Evolutionary conservation across 2,113 vertebrate species (phyloP).

Genomic region (Prietella phreatophila): DNA sequence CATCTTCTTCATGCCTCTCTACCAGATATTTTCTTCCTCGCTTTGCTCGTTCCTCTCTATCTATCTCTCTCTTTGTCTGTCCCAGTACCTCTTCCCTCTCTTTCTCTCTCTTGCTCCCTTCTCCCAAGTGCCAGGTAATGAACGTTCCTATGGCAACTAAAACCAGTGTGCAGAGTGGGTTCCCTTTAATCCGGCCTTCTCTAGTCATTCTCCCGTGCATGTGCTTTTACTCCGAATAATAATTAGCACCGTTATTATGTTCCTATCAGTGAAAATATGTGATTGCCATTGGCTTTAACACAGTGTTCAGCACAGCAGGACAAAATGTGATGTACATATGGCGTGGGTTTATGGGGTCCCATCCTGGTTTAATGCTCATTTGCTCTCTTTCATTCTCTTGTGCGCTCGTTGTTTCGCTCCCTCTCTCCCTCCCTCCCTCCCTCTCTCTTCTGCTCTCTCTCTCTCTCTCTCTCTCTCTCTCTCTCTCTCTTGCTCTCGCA

Average conservation of each 20-base stretch:
- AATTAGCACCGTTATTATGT: slow-evolving; percentile 52
- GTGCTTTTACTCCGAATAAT: slow-evolving; percentile 42
- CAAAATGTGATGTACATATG: slow-evolving; percentile 7
- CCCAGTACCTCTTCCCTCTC: slow-evolving; percentile 44
- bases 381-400: slow-evolving; percentile 52
- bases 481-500: background rate
- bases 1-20: slow-evolving; percentile 19
- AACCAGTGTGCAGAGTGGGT: slow-evolving; percentile 77
- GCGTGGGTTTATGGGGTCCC: slow-evolving; percentile 1
- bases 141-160: slow-evolving; percentile 89
- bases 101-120: slow-evolving; percentile 59
- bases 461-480: slow-evolving; percentile 54
- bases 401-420: slow-evolving; percentile 24
- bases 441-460: slow-evolving; percentile 51
- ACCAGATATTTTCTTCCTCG: slow-evolving; percentile 21
- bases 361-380: slow-evolving; percentile 20
- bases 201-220: slow-evolving; percentile 47
- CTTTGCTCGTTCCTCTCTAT: slow-evolving; percentile 7
- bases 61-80: slow-evolving; percentile 42
- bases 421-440: slow-evolving; percentile 53
- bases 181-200: slow-evolving; percentile 77
- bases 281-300: background rate
- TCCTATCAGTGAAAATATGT: slow-evolving; percentile 41
- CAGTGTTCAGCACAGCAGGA: background rate
- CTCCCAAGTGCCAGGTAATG: slow-evolving; percentile 86